Conservation (phyloP, 2,797 vertebrate species). For the Australoheros facetus region DNA sequence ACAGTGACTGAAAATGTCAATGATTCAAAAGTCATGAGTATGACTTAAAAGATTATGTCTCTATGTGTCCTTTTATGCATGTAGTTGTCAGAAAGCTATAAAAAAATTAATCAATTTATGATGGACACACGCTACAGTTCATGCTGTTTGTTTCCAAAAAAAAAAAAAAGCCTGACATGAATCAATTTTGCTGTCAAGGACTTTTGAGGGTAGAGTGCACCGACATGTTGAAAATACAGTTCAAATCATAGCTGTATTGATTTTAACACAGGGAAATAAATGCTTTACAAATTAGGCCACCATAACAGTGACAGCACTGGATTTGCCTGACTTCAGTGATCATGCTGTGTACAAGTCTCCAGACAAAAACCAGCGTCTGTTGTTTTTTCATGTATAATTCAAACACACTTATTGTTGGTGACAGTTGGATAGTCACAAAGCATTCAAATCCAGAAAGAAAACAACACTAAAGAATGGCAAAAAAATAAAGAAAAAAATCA, state of each 20-base stretch:
- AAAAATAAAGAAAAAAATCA: background rate
- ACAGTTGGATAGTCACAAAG: background rate
- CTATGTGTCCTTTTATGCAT: background rate
- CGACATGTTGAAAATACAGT: slow-evolving; percentile 37
- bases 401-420: slow-evolving; percentile 17
- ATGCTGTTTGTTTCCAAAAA: slow-evolving; percentile 3
- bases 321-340: slow-evolving; percentile 38
- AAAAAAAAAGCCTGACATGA: background rate
- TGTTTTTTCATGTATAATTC: slow-evolving; percentile 42
- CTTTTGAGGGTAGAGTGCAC: background rate
- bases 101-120: background rate
- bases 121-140: background rate
- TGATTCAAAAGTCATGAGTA: background rate
- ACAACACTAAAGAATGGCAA: background rate
- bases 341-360: slow-evolving; percentile 12
- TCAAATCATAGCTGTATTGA: slow-evolving; percentile 52
- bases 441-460: slow-evolving; percentile 13
- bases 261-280: slow-evolving; percentile 32
- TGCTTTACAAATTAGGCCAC: slow-evolving; percentile 56
- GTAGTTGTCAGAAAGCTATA: background rate
- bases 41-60: background rate
- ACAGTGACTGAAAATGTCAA: background rate
- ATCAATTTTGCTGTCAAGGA: slow-evolving; percentile 44
- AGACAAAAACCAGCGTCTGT: slow-evolving; percentile 12
- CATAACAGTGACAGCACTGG: slow-evolving; percentile 22